Percentiles rank a stretch among this genome's conserved stretches.
These are phyloP conservation scores for Saccostrea echinata DNA, from an alignment of 1,140 invertebrate genomes.

Conservation along the genomic window DNA sequence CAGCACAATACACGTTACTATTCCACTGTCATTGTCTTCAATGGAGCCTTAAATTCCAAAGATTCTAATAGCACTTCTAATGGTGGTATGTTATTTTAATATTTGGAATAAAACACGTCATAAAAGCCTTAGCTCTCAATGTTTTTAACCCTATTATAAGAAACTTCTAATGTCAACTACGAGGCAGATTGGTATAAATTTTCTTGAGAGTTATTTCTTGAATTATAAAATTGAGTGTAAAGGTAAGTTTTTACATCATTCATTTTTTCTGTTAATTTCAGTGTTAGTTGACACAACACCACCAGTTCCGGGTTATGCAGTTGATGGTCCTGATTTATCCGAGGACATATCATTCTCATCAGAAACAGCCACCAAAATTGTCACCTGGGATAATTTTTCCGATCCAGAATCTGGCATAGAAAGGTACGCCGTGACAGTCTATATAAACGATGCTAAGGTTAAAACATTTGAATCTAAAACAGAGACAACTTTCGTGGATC, in stretches of 20 bases:
- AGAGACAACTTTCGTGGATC: not conserved
- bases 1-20: slow-evolving; percentile 65
- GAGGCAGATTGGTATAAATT: too few species aligned
- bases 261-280: not conserved
- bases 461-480: slow-evolving; percentile 36
- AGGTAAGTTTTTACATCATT: not conserved
- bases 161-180: too few species aligned
- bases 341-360: slow-evolving; percentile 54
- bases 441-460: too few species aligned
- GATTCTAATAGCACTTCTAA: slow-evolving; percentile 55
- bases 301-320: slow-evolving; percentile 53
- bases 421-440: slow-evolving; percentile 47
- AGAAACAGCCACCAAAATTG: slow-evolving; percentile 48
- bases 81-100: slow-evolving; percentile 57
- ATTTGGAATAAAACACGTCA: not conserved
- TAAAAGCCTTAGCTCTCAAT: too few species aligned
- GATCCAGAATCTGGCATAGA: slow-evolving; percentile 60
- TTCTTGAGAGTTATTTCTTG: too few species aligned
- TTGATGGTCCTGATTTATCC: slow-evolving; percentile 48
- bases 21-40: slow-evolving; percentile 65
- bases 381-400: slow-evolving; percentile 54
- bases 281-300: slow-evolving; percentile 58
- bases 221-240: too few species aligned
- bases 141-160: too few species aligned
- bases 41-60: slow-evolving; percentile 64